Base-by-base conservation (phyloP, 2,113 vertebrate genomes). In the Drymodes brunneopygia region DNA sequence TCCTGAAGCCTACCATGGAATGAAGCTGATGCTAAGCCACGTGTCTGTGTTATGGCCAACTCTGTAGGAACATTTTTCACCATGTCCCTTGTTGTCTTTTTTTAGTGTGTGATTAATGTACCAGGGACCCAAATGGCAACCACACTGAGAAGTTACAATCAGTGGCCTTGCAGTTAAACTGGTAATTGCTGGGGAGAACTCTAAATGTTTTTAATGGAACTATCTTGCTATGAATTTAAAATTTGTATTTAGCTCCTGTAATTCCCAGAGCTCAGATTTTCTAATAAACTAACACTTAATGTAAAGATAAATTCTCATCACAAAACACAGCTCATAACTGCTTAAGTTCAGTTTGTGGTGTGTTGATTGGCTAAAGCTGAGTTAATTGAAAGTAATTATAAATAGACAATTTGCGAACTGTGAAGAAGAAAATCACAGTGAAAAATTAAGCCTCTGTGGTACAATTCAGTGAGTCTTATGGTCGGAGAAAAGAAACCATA, bases 341-440 rank as follows among this genome's bases (percentile, higher is more conserved):
- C 93, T 97, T 92, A 97, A 96, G 94, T 95, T 98, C 90, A 94
- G 90, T 97, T 97, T 98, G 97, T 94, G 92, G 81, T 94, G 95
- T 95, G 92, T 89, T 97, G 96, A 97, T 96, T 96, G 97, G 95
- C 71, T 96, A 85, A 97, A 86, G 69, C 83, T 44, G 90, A 97
- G 94, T 97, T 98, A 98, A 98, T 98, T 97, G 96, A 98, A 97
- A 97, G 81, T 97, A 97, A 98, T 98, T 97, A 97, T 84, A 97
- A 95, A 93, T 27, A 97, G 91, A 96, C 80, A 91, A 95, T 97
- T 98, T 97, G 69, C 79, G 96, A 97, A 97, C 86, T 36, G 2
- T 89, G 86, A 86, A 96, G 94, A 97, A 93, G 86, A 94, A 97
- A 95, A 94, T 94, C 89, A 91, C 48, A 62, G 78, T 92, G 77